Evolutionary conservation across 2,888 invertebrate species (phyloP).

Genomic region (Lochmaea crataegi): DNA sequence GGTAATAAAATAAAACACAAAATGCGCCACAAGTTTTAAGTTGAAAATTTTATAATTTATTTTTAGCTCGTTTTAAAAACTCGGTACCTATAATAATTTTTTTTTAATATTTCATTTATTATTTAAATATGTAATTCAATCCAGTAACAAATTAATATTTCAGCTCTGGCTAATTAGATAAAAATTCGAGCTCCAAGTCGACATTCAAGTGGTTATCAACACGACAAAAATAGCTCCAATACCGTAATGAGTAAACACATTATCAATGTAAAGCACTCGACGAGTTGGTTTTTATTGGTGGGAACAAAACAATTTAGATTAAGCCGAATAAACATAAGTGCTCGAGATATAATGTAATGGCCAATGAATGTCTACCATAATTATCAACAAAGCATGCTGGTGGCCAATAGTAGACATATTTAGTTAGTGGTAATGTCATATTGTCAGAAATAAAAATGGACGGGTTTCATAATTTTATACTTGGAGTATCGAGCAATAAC

Average conservation of each 20-base stretch:
- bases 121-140: too few relatives aligned
- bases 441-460: conserved; percentile 3
- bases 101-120: too few relatives aligned
- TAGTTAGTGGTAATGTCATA: conserved; percentile 25
- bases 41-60: too few relatives aligned
- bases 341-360: conserved; percentile 36
- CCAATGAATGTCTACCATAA: conserved; percentile 42
- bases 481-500: too few relatives aligned
- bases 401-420: conserved; percentile 37
- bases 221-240: conserved; percentile 33
- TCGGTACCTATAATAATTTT: too few relatives aligned
- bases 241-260: conserved; percentile 38
- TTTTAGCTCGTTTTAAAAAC: too few relatives aligned
- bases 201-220: conserved; percentile 30
- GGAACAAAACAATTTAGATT: conserved; percentile 44
- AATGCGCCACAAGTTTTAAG: too few relatives aligned
- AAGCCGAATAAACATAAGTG: conserved; percentile 38
- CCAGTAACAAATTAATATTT: neutral
- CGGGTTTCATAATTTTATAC: neutral
- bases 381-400: conserved; percentile 33
- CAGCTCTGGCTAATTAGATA: conserved; percentile 12
- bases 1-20: too few relatives aligned
- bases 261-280: conserved; percentile 42
- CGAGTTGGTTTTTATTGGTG: conserved; percentile 42
- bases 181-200: conserved; percentile 7